These are phyloP conservation scores for Actinia tenebrosa DNA, from an alignment of 64 coral and sea anemone genomes.

Conservation along the genomic window DNA sequence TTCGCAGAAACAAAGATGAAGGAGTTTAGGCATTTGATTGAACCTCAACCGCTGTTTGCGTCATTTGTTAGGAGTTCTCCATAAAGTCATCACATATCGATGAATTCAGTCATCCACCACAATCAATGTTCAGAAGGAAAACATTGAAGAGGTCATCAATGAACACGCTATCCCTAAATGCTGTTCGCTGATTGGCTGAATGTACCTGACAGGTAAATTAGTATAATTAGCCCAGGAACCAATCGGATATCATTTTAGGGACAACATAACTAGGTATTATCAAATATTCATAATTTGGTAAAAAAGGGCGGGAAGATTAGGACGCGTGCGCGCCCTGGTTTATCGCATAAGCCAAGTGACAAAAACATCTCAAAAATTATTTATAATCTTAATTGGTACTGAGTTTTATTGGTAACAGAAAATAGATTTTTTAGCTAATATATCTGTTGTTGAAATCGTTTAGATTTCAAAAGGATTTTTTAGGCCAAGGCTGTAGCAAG, in stretches of 20 bases:
- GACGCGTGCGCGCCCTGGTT: not conserved
- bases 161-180: not conserved
- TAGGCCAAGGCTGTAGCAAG: not conserved
- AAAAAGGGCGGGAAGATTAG: conserved; percentile 12
- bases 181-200: not conserved
- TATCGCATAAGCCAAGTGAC: not conserved
- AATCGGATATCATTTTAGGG: not conserved
- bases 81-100: not conserved
- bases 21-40: not conserved
- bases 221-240: not conserved
- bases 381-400: not conserved
- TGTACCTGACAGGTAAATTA: not conserved
- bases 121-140: not conserved
- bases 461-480: not conserved
- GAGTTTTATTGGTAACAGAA: not conserved
- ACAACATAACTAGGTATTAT: not conserved
- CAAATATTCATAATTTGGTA: conserved; percentile 10
- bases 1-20: not conserved
- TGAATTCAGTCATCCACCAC: not conserved
- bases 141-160: not conserved
- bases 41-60: not conserved
- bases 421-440: not conserved
- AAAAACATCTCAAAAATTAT: not conserved
- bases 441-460: not conserved
- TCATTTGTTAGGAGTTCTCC: not conserved